A percentile compares a stretch with the other conserved stretches of the same genome.
These are phyloP conservation scores for Geophilus truncorum DNA, from an alignment of 2,888 invertebrate species.

Conservation along the genomic window DNA sequence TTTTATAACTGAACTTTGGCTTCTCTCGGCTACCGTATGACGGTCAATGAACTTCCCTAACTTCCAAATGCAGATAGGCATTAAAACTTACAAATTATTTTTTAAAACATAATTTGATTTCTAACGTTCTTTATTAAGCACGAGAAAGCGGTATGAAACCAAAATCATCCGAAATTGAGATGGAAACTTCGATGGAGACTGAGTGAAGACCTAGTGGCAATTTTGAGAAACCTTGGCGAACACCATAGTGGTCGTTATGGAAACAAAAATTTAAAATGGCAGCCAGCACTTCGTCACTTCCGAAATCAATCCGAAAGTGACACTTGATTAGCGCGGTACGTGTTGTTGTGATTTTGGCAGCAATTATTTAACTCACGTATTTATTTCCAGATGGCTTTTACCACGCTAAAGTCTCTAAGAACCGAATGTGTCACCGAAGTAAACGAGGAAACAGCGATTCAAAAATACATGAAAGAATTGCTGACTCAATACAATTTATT, in stretches of 20 bases:
- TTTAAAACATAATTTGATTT: too few relatives aligned
- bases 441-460: conserved; percentile 14
- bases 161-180: too few relatives aligned
- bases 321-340: background rate
- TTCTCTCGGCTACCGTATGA: too few relatives aligned
- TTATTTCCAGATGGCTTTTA: background rate
- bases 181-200: too few relatives aligned
- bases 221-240: too few relatives aligned
- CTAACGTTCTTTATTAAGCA: too few relatives aligned
- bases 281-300: background rate
- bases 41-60: too few relatives aligned
- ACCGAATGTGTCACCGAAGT: background rate
- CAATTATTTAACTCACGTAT: background rate
- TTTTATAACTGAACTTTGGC: too few relatives aligned
- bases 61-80: too few relatives aligned
- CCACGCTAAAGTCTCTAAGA: background rate
- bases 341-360: background rate
- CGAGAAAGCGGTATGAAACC: too few relatives aligned
- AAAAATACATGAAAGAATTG: conserved; percentile 3
- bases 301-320: background rate
- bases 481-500: background rate
- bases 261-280: background rate
- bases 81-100: too few relatives aligned
- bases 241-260: background rate
- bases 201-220: too few relatives aligned